These are phyloP conservation scores for Cyphomyrus discorhynchus DNA, from an alignment of 2,113 vertebrate genomes.

Conservation along the genomic window DNA sequence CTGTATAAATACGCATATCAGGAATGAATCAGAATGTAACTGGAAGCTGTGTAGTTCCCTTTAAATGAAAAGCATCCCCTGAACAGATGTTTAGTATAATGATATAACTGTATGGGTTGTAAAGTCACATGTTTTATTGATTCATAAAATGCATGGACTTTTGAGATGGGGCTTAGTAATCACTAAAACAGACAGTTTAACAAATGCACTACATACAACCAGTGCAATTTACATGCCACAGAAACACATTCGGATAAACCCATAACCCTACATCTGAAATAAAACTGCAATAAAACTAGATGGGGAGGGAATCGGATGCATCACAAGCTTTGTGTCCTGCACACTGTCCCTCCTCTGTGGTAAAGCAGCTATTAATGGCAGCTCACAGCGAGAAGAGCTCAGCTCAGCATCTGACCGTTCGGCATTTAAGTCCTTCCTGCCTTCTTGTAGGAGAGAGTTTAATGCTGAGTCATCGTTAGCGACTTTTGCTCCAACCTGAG, in stretches of 20 bases:
- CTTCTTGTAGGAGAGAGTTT: background rate
- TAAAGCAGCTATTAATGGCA: background rate
- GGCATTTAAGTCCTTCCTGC: background rate
- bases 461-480: background rate
- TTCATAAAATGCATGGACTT: background rate
- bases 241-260: background rate
- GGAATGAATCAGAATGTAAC: background rate
- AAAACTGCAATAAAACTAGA: background rate
- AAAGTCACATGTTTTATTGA: background rate
- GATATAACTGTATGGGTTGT: background rate
- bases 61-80: background rate
- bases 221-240: background rate
- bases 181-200: background rate
- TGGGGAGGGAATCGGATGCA: background rate
- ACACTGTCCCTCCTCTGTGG: background rate
- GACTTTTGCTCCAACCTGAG: background rate
- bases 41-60: background rate
- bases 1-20: background rate
- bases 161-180: background rate
- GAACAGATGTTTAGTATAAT: background rate
- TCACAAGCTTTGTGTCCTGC: background rate
- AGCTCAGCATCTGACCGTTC: background rate
- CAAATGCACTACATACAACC: background rate
- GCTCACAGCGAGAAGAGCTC: background rate
- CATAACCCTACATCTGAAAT: background rate